Conservation (phyloP, 2,888 invertebrate genomes). For the Desoria tigrina region DNA sequence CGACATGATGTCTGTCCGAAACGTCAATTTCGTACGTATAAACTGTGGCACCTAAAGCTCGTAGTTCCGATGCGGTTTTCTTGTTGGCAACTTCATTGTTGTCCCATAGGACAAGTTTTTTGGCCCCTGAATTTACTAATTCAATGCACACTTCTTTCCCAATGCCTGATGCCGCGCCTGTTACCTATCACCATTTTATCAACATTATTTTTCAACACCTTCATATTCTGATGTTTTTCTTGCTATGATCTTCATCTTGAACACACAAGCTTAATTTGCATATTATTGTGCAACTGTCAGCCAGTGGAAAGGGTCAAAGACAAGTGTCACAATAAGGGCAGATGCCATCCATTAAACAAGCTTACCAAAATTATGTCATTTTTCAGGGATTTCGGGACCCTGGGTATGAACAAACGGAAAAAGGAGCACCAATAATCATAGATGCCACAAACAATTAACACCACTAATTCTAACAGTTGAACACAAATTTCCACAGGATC, state of each 20-base stretch:
- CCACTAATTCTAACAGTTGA: background rate
- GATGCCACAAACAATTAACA: background rate
- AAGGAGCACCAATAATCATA: constrained; percentile 6
- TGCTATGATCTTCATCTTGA: too few relatives aligned
- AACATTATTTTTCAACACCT: constrained; percentile 12
- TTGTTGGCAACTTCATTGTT: constrained; percentile 62
- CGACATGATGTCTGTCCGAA: constrained; percentile 60
- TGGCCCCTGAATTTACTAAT: constrained; percentile 60
- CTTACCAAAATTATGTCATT: constrained; percentile 42
- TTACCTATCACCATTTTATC: constrained; percentile 59
- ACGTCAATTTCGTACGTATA: constrained; percentile 63
- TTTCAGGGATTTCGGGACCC: constrained; percentile 29
- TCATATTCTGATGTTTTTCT: too few relatives aligned
- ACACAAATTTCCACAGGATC: background rate
- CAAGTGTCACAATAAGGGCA: background rate
- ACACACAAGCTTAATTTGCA: too few relatives aligned
- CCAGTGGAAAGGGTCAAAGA: background rate
- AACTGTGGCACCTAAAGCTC: constrained; percentile 60
- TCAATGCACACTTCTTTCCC: constrained; percentile 67
- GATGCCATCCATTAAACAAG: background rate
- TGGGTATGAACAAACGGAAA: constrained; percentile 28
- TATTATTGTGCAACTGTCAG: too few relatives aligned
- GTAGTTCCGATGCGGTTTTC: constrained; percentile 60
- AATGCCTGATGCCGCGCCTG: constrained; percentile 70
- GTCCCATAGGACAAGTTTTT: constrained; percentile 68